A percentile compares a stretch with the other conserved stretches of the same genome.
Conservation (phyloP, 2,888 invertebrate genomes). For the Lypha dubia region DNA sequence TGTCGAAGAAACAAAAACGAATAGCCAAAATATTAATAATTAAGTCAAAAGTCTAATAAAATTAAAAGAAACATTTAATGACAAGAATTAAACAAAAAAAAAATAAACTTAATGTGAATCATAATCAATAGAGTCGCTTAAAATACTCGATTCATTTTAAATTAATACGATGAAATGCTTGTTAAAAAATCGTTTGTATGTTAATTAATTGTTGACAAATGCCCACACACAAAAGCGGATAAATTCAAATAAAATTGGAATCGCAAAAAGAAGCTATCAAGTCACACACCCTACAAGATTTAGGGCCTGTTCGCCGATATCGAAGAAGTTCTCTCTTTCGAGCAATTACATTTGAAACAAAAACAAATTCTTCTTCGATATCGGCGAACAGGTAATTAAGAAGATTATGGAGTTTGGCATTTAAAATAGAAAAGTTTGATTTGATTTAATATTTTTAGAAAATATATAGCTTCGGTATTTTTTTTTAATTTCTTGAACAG, state of each 20-base stretch:
- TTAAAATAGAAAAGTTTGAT: too few relatives aligned
- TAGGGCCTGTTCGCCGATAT: too few relatives aligned
- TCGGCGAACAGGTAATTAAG: too few relatives aligned
- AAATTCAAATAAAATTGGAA: background rate
- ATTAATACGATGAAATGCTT: background rate
- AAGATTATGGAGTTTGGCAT: too few relatives aligned
- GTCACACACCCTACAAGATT: background rate
- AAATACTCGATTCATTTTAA: background rate
- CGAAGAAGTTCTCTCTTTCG: too few relatives aligned
- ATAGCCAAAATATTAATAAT: background rate
- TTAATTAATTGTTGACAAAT: background rate
- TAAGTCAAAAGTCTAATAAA: background rate
- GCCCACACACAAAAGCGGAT: too few relatives aligned
- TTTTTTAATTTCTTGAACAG: too few relatives aligned
- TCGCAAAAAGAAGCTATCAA: background rate
- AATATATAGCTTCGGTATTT: too few relatives aligned
- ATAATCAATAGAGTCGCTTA: background rate
- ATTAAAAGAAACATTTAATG: background rate
- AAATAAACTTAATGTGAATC: background rate
- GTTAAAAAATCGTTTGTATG: background rate
- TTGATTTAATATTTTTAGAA: too few relatives aligned
- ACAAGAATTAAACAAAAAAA: background rate
- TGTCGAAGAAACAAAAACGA: too few relatives aligned
- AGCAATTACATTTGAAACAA: too few relatives aligned
- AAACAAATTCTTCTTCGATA: too few relatives aligned